Evolutionary conservation across 2,797 vertebrate genomes (phyloP).

Genomic region (Scolopax rusticola): DNA sequence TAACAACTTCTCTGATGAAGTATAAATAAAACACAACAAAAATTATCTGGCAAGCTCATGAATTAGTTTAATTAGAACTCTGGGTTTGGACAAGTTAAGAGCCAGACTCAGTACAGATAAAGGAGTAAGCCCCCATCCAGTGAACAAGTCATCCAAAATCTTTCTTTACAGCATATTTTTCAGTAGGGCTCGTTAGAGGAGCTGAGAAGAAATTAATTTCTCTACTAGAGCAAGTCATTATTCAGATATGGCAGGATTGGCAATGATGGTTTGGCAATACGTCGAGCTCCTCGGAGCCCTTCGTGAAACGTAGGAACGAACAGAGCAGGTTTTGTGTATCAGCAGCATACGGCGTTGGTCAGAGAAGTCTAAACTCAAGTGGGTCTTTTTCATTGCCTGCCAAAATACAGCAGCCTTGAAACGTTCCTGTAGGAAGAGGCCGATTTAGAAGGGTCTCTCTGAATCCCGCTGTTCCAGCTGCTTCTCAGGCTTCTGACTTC

Average conservation of each 20-base stretch:
- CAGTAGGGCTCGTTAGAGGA: not conserved
- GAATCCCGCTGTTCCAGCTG: conserved; percentile 53
- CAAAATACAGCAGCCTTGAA: conserved; percentile 34
- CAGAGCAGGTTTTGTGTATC: not conserved
- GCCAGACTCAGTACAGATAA: not conserved
- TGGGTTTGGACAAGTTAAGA: not conserved
- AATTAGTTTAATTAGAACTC: not conserved
- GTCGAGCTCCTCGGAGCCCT: not conserved
- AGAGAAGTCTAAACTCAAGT: not conserved
- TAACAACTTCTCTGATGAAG: not conserved
- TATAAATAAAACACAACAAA: not conserved
- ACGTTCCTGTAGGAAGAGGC: not conserved
- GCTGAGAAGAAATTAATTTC: not conserved
- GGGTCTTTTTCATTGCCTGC: conserved; percentile 43
- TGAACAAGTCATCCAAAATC: not conserved
- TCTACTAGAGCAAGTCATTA: not conserved
- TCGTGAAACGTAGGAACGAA: not conserved
- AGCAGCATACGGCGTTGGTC: not conserved
- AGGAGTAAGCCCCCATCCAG: not conserved
- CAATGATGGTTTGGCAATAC: not conserved
- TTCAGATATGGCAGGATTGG: not conserved
- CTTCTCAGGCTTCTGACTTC: conserved; percentile 26
- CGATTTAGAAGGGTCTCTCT: conserved; percentile 2
- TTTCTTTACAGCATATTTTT: not conserved
- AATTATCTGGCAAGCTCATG: not conserved